Base-by-base conservation (phyloP, 2,797 vertebrate genomes). In the Coregonus ussuriensis region DNA sequence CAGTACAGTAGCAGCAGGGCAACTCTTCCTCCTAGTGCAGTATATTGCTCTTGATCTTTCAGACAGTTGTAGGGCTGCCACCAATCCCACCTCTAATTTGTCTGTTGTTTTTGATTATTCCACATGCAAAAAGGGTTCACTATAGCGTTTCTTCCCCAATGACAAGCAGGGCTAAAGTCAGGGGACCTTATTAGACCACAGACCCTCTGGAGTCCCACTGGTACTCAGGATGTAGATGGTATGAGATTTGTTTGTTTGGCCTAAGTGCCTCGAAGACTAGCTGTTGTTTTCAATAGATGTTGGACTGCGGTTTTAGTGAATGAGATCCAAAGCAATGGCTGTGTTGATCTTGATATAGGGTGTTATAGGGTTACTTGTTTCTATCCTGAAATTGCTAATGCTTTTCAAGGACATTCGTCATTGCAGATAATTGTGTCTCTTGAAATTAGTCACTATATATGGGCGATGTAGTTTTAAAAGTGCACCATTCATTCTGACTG, bases 391-490 rank as follows among this genome's bases (percentile, higher is more conserved):
- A 73, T 74, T 72, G 67, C 56, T 4, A 79, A 77, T 83, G 80
- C 51, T 74, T 79, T 85, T 88, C 63, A 76, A 31, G 41, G 72
- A 71, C 29, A 16, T 18, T 65, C 33, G 6, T 70, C 33, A 54
- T 85, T 88, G 87, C 82, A 88, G 75, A 85, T 67, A 3, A 33
- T 83, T 15, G 78, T 5, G 53, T 81, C 76, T 87, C 84, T 82
- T 53, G 59, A 76, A 84, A 84, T 53, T n/a, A 31, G 15, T 62
- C 6, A 62, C 35, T 86, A 85, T 90, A 86, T 87, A 77, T 74
- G 71, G 79, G 52, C 35, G 87, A 86, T 85, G 90, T 90, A 82
- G 82, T 80, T 90, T 82, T 77, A 68, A 81, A n/a, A 91, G 89
- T 88, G 89, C 84, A 77, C 89, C 82, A 73, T 89, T 87, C 88